Base-by-base conservation (phyloP, 1,140 invertebrate species). In the Trichonephila clavata region DNA sequence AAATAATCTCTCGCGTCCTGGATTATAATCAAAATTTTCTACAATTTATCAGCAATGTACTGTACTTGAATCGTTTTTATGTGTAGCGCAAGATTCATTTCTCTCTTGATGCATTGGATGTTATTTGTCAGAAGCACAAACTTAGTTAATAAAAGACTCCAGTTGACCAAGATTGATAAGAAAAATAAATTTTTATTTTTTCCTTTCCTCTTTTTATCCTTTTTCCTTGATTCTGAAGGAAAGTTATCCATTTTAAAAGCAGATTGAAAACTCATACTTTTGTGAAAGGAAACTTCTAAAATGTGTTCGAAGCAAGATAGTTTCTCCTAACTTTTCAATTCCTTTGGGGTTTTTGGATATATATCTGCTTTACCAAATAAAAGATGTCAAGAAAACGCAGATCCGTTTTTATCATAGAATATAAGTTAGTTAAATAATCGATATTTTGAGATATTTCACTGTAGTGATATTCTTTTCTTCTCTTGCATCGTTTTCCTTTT, bases 261-360 rank as follows among this genome's bases (percentile, higher is more conserved):
- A 77, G 68, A 77, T 77, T 77, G 68, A 77, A 77, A 77, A 77
- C 68, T 24, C 68, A 77, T 77, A 77, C 68, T 77, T 32, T 77
- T 77, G 27, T 77, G 68, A 77, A 77, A 77, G 27, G 68, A 77
- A 65, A 77, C 68, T 77, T 14, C 68, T 77, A 27, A 77, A 77
- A 39, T 77, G 68, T 77, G 68, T 77, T 77, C 68, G 13, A 16
- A 27, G 68, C 68, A 32, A 77, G 68, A 77, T 77, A 77, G 68
- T 77, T 77, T 77, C 68, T 77, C 18, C 68, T 77, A 77, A 77
- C 68, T 77, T 77, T 77, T 77, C 68, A 77, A 77, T 77, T 77
- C 68, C 68, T 77, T 77, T 77, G 68, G 68, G 68, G 14, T 77
- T 77, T 77, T 77, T 24, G 68, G 68, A 77, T 77, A 77, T 77